Percentiles rank a stretch among this genome's conserved stretches.
These are phyloP conservation scores for Anthonomus grandis DNA, from an alignment of 1,140 invertebrate genomes.

Conservation along the genomic window DNA sequence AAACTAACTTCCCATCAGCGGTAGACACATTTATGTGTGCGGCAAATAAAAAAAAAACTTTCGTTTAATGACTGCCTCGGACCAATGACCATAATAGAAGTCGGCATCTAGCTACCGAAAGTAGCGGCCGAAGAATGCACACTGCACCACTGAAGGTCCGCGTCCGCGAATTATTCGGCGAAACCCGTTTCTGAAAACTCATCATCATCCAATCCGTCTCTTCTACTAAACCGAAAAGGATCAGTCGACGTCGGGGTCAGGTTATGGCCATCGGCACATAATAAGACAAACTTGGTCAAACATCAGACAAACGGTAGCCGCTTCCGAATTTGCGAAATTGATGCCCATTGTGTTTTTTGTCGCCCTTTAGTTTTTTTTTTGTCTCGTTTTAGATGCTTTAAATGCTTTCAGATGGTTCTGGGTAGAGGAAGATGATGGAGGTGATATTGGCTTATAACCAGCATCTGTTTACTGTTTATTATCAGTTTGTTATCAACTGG, in stretches of 20 bases:
- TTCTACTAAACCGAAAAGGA: no score
- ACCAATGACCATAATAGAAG: neutral
- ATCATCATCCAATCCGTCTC: conserved; percentile 24
- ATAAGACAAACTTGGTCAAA: conserved; percentile 14
- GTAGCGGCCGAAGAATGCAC: no score
- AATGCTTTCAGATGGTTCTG: conserved; percentile 7
- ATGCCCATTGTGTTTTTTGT: conserved; percentile 9
- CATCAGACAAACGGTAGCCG: conserved; percentile 17
- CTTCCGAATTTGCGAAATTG: conserved; percentile 28
- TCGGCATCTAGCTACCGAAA: conserved; percentile 11
- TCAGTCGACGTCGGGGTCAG: conserved; percentile 16
- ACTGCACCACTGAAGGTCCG: conserved; percentile 5
- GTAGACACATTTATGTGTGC: no score
- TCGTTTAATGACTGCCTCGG: neutral
- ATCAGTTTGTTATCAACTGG: no score
- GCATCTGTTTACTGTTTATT: no score
- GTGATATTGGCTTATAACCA: no score
- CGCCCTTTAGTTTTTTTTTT: neutral
- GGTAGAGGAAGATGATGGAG: neutral
- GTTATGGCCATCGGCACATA: conserved; percentile 21
- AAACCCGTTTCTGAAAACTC: conserved; percentile 23
- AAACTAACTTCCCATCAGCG: no score
- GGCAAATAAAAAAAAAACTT: no score
- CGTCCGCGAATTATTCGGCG: conserved; percentile 5
- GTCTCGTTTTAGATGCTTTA: neutral